Conservation (phyloP, 2,113 vertebrate species). For the Dromas ardeola region DNA sequence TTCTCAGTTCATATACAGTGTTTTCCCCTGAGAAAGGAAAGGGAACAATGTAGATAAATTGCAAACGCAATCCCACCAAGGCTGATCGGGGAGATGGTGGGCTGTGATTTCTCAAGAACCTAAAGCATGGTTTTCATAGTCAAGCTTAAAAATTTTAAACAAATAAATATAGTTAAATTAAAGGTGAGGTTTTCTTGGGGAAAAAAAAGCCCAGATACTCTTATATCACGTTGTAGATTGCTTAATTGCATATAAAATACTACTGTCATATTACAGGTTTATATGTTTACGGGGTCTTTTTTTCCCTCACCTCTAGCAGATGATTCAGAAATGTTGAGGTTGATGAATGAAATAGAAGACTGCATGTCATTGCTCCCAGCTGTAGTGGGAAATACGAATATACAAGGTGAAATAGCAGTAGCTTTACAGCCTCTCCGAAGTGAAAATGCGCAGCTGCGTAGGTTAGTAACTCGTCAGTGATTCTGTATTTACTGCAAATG, state of each 20-base stretch:
- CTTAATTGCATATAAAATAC: background rate
- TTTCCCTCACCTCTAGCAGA: constrained; percentile 3
- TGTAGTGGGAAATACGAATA: constrained; percentile 46
- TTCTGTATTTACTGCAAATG: background rate
- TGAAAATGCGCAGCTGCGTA: constrained; percentile 84
- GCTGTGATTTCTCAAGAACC: background rate
- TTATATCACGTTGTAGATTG: background rate
- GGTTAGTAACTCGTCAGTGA: constrained; percentile 60
- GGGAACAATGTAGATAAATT: background rate
- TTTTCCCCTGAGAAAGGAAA: background rate
- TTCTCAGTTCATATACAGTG: background rate
- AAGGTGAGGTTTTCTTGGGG: background rate
- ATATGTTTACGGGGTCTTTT: background rate
- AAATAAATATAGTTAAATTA: background rate
- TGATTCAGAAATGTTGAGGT: constrained; percentile 79
- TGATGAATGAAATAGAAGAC: constrained; percentile 82
- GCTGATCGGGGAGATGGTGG: background rate
- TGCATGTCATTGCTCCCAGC: constrained; percentile 74
- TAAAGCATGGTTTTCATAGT: background rate
- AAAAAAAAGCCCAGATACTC: background rate
- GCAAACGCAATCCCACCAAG: background rate
- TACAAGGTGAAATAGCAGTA: constrained; percentile 79
- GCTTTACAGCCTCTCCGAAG: constrained; percentile 79
- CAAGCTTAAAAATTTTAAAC: background rate
- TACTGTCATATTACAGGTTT: background rate